A percentile compares a stretch with the other conserved stretches of the same genome.
These are phyloP conservation scores for Cybosia mesomella DNA, from an alignment of 2,888 invertebrate genomes.

Conservation along the genomic window DNA sequence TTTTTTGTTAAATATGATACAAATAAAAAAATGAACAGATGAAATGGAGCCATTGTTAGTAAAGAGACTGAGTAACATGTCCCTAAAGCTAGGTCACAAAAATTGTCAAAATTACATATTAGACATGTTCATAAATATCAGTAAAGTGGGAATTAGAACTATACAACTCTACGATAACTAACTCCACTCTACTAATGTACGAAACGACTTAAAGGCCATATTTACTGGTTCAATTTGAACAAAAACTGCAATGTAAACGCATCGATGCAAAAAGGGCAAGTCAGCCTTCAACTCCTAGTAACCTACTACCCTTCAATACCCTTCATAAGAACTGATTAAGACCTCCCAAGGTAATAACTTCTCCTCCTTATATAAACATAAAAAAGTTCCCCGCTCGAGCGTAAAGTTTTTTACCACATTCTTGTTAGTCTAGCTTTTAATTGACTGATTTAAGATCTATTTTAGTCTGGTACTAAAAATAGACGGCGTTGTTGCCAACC, in stretches of 20 bases:
- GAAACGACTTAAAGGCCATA: background rate
- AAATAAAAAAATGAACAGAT: too few species aligned
- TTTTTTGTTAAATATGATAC: too few species aligned
- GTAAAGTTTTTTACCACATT: slow-evolving; percentile 41
- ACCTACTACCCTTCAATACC: slow-evolving; percentile 19
- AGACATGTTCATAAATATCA: too few species aligned
- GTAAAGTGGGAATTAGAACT: too few species aligned
- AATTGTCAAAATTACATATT: too few species aligned
- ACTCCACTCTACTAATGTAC: too few species aligned
- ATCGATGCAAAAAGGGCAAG: background rate
- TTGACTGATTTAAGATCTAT: slow-evolving; percentile 71
- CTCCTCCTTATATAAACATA: slow-evolving; percentile 17
- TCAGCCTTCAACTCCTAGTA: slow-evolving; percentile 29
- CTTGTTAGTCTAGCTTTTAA: slow-evolving; percentile 64
- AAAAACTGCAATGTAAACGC: slow-evolving; percentile 10
- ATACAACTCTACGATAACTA: too few species aligned
- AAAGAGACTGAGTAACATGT: too few species aligned
- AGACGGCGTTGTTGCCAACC: slow-evolving; percentile 66
- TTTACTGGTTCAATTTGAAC: background rate
- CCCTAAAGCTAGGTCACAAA: too few species aligned
- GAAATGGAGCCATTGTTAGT: too few species aligned
- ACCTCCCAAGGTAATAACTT: slow-evolving; percentile 17
- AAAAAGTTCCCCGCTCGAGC: slow-evolving; percentile 27
- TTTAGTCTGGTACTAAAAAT: slow-evolving; percentile 67
- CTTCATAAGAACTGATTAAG: slow-evolving; percentile 21